Evolutionary conservation across 2,797 vertebrate genomes (phyloP).

Genomic region (Liparis tanakae): DNA sequence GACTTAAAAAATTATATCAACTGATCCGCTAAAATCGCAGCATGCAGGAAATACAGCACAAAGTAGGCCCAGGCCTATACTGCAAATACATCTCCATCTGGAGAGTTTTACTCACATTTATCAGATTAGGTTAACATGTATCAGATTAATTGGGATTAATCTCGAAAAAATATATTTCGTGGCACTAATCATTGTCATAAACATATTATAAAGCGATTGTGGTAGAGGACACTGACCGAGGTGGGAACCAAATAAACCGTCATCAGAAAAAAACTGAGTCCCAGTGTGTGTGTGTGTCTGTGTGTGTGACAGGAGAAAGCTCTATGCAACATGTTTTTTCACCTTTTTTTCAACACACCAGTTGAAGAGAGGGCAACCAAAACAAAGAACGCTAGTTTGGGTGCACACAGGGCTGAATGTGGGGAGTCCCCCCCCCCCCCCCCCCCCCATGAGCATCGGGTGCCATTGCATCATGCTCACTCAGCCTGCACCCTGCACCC

Average conservation of each 20-base stretch:
- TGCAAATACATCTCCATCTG: slow-evolving; percentile 73
- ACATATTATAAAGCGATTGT: background rate
- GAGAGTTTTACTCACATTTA: slow-evolving; percentile 66
- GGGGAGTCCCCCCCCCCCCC: slow-evolving; percentile 60
- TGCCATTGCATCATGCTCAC: slow-evolving; percentile 59
- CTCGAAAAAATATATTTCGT: slow-evolving; percentile 48
- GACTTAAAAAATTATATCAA: slow-evolving; percentile 49
- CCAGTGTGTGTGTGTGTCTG: slow-evolving; percentile 12
- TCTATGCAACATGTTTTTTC: slow-evolving; percentile 49
- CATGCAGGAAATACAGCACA: slow-evolving; percentile 25
- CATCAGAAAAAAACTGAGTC: slow-evolving; percentile 30
- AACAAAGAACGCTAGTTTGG: slow-evolving; percentile 37
- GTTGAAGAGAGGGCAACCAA: slow-evolving; percentile 45
- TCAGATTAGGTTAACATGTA: slow-evolving; percentile 75
- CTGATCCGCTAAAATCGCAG: slow-evolving; percentile 44
- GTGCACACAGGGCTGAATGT: slow-evolving; percentile 41
- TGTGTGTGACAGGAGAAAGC: background rate
- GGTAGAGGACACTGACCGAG: slow-evolving; percentile 14
- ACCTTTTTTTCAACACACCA: slow-evolving; percentile 37
- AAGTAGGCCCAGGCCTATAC: slow-evolving; percentile 43
- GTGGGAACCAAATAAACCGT: slow-evolving; percentile 6
- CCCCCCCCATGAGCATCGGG: slow-evolving; percentile 50
- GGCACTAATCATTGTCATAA: slow-evolving; percentile 43
- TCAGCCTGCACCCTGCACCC: slow-evolving; percentile 53
- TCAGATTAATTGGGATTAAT: slow-evolving; percentile 74